These are phyloP conservation scores for Acestrorhynchus altus DNA, from an alignment of 2,797 vertebrate species.

Conservation along the genomic window DNA sequence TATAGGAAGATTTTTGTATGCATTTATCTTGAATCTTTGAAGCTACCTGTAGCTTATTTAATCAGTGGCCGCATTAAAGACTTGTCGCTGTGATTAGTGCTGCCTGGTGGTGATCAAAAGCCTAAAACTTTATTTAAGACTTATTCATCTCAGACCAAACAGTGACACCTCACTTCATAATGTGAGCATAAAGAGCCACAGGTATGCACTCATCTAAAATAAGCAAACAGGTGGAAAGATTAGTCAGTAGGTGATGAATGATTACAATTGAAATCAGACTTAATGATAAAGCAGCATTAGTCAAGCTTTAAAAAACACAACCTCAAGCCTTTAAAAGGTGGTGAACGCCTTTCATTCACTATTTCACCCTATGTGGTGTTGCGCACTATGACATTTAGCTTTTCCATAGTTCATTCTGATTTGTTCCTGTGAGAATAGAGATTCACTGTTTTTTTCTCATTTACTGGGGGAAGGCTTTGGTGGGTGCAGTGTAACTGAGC, in stretches of 20 bases:
- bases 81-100: not conserved
- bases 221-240: not conserved
- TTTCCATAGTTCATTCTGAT: no score
- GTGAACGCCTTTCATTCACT: no score
- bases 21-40: no score
- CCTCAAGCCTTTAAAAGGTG: no score
- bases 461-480: no score
- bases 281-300: not conserved
- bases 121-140: slow-evolving; percentile 23
- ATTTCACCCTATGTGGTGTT: no score
- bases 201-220: not conserved
- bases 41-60: slow-evolving; percentile 1
- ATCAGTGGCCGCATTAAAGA: not conserved
- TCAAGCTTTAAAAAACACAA: no score
- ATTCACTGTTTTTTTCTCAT: no score
- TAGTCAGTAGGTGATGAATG: not conserved
- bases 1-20: not conserved
- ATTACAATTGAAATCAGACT: not conserved
- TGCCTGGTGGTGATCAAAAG: slow-evolving; percentile 24
- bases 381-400: no score
- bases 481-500: no score
- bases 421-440: no score
- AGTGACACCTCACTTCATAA: slow-evolving; percentile 11
- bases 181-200: not conserved
- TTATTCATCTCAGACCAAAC: slow-evolving; percentile 27